Evolutionary conservation across 2,113 vertebrate genomes (phyloP).

Genomic region (Rhinopomastus cyanomelas): DNA sequence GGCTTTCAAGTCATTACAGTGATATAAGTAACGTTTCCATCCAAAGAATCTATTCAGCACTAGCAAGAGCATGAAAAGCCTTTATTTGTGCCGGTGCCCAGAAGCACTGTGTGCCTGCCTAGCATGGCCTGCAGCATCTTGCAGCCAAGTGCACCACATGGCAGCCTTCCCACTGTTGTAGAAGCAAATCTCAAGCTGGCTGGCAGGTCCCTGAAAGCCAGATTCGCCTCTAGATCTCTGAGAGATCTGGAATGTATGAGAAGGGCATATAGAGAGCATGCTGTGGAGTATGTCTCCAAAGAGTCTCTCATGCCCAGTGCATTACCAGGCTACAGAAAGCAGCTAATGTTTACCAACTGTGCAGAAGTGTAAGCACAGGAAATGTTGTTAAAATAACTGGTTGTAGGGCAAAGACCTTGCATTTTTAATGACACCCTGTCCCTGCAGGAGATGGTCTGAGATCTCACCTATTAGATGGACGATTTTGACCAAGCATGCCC

Average conservation of each 20-base stretch:
- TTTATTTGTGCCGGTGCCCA: neutral
- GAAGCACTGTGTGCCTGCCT: neutral
- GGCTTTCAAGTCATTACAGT: neutral
- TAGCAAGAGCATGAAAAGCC: neutral
- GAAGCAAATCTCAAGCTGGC: conserved; percentile 32
- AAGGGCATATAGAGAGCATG: neutral
- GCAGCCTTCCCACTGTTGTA: conserved; percentile 26
- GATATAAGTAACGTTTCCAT: neutral
- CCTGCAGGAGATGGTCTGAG: conserved; percentile 26
- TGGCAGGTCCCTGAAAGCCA: conserved; percentile 37
- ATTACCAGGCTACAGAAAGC: conserved; percentile 21
- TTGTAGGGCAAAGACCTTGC: conserved; percentile 53
- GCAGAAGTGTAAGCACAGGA: conserved; percentile 12
- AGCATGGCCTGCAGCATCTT: conserved; percentile 31
- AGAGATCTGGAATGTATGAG: neutral
- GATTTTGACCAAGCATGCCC: neutral
- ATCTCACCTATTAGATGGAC: conserved; percentile 18
- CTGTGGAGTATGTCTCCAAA: conserved; percentile 10
- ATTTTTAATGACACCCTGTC: conserved; percentile 51
- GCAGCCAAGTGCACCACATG: conserved; percentile 23
- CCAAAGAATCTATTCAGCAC: neutral
- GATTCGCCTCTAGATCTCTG: conserved; percentile 52
- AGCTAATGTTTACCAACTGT: conserved; percentile 26
- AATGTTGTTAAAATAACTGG: conserved; percentile 60
- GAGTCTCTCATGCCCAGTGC: conserved; percentile 6